Base-by-base conservation (phyloP, 2,113 vertebrate genomes). In the Macquaria ambigua region DNA sequence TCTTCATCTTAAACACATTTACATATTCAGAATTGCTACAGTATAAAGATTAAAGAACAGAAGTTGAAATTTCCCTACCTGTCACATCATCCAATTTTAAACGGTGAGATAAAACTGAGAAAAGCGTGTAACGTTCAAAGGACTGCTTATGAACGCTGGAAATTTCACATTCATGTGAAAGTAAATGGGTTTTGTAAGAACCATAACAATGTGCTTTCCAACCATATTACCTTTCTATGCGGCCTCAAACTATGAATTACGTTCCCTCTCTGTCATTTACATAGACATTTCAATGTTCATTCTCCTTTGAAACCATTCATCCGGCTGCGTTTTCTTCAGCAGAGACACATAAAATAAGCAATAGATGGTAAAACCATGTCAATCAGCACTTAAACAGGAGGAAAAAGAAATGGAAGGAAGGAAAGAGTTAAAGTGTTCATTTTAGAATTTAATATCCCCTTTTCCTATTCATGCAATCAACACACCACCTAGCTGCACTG, bases 11-110 rank as follows among this genome's bases (percentile, higher is more conserved):
- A n/a, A 82, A 76, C 20, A 28, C 69, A 92, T 92, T 91, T 93
- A 76, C 82, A 91, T 91, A 87, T 89, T 86, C 71, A 71, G 74
- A 77, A 81, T 68, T 74, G 84, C 66, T 39, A 50, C 74, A 37
- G 73, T 31, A 52, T 55, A 43, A 90, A 87, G 85, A 92, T 90
- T 87, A 89, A 91, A 90, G 89, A 84, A 90, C 12, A 74, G 61
- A 72, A 87, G 79, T 62, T 83, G 74, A 77, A 88, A 80, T 90
- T 85, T 77, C 31, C 76, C 75, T 66, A 73, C 82, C 85, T 89
- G 79, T 89, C 88, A 87, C 78, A 89, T 88, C 71, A 85, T 83
- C 82, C 74, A 73, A 72, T 85, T 92, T 86, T 58, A 74, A 67
- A 79, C 69, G 63, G 86, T 0, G 14, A 76, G 89, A 90, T 89